Conservation (phyloP, 2,113 vertebrate species). For the Oxyura jamaicensis region DNA sequence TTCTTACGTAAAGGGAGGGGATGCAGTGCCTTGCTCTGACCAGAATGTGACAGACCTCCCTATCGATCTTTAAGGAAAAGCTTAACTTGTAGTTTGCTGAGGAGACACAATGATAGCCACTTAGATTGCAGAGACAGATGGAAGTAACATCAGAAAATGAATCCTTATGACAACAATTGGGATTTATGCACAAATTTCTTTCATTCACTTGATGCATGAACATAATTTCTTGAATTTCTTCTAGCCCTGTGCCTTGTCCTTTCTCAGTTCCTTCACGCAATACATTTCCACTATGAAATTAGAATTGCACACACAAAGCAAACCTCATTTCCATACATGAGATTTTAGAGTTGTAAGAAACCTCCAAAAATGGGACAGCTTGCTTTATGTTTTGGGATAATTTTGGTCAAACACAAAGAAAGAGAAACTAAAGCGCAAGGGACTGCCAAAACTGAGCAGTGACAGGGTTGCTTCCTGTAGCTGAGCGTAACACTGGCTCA, state of each 20-base stretch:
- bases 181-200: not conserved
- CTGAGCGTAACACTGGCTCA: not conserved
- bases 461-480: not conserved
- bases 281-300: not conserved
- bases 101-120: not conserved
- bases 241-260: not conserved
- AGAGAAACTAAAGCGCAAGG: not conserved
- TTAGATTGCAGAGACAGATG: not conserved
- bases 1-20: not conserved
- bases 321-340: fast-evolving
- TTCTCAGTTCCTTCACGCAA: not conserved
- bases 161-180: not conserved
- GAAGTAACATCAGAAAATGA: not conserved
- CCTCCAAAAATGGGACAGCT: not conserved
- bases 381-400: not conserved
- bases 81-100: not conserved
- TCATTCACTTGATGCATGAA: not conserved
- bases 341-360: not conserved
- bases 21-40: not conserved
- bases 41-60: not conserved
- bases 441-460: not conserved
- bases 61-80: not conserved
- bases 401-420: not conserved
- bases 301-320: not conserved
- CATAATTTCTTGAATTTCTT: not conserved